Conservation (phyloP, 2,113 vertebrate genomes). For the Prietella phreatophila region DNA sequence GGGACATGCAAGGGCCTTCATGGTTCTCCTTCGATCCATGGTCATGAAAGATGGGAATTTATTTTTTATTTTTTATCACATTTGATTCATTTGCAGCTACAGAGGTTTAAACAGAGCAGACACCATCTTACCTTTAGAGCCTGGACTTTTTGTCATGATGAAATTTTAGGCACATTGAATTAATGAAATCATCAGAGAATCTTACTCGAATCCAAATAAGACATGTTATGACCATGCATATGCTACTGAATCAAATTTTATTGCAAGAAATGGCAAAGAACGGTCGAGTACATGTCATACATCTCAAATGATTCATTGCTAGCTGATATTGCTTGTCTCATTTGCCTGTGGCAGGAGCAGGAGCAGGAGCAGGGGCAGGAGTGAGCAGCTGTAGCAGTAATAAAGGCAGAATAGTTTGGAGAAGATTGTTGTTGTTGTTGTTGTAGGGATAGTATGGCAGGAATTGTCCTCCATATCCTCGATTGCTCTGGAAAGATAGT, state of each 20-base stretch:
- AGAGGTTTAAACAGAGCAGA: not conserved
- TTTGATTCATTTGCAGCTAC: not conserved
- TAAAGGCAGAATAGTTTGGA: not conserved
- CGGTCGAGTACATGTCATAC: not conserved
- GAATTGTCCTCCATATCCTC: not conserved
- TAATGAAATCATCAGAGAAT: not conserved
- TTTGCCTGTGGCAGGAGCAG: not conserved
- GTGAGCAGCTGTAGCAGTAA: not conserved
- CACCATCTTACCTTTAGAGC: not conserved
- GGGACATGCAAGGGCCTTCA: too few relatives aligned
- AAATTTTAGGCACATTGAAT: not conserved
- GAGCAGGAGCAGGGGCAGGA: not conserved
- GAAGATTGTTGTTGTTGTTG: not conserved
- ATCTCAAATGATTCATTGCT: not conserved
- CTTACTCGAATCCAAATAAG: not conserved
- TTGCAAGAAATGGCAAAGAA: not conserved
- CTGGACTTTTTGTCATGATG: not conserved
- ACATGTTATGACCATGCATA: not conserved
- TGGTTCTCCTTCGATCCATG: too few relatives aligned
- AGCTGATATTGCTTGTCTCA: not conserved
- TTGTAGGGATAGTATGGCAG: not conserved
- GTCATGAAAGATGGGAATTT: too few relatives aligned
- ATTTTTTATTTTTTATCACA: too few relatives aligned
- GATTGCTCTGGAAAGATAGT: not conserved
- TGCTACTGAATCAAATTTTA: not conserved